Base-by-base conservation (phyloP, 2,888 invertebrate genomes). In the Gymnocheta viridis region DNA sequence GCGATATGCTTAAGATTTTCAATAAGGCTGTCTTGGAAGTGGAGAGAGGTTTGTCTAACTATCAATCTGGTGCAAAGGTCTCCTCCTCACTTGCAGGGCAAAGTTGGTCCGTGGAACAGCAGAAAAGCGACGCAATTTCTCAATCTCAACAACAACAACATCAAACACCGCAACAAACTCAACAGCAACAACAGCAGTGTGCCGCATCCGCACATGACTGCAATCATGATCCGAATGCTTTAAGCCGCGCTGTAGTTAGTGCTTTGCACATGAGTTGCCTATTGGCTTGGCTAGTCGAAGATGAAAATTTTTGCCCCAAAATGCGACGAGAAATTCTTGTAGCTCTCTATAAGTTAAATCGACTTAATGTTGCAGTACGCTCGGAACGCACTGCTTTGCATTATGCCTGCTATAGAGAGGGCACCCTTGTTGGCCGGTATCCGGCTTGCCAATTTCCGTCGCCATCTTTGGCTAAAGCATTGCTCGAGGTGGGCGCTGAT, bases 161-260 rank as follows among this genome's bases (percentile, higher is more conserved):
- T 10, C 73, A 47, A 29, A 60, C 41, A 60, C 60, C 44, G 2
- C 80, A 81, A 35, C 73, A 69, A 47, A 32, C 41, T 9, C 74
- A 74, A 9, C 79, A 82, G 4, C 74, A 62, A 19, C 70, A 69
- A 76, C 76, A 77, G 19, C 74, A 70, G 27, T 29, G 85, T 47
- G 76, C 77, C 10, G 85, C 86, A 73, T 86, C 87, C 2, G 64
- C 83, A 56, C 92, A 94, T 64, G 93, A 93, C 89, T 94, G 93
- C 86, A 95, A 96, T 88, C 93, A 95, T 38, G 97, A 98, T 90
- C 90, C 94, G 51, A 92, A 93, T 49, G 95, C 96, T 85, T 93
- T 98, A 82, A 97, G 97, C 89, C 94, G 97, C 86, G 96, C 97
- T 67, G 93, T 98, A 86, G 95, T 97, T 62, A 97, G 98, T 88